Evolutionary conservation across 2,888 invertebrate genomes (phyloP), one percentile per base, ranked within the genome.

Genomic region (Gasteruption jaculator): DNA sequence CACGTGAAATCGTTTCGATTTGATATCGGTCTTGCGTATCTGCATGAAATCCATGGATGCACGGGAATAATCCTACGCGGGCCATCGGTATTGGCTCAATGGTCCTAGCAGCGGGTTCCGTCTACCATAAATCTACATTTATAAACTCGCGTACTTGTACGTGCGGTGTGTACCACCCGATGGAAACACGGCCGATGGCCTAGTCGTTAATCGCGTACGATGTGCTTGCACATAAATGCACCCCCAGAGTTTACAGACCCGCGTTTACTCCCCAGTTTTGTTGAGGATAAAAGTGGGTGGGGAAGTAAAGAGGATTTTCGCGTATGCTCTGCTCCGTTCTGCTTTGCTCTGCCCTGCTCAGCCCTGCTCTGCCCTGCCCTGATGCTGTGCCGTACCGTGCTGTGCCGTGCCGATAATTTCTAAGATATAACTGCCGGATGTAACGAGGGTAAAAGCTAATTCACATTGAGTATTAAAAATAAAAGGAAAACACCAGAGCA

Each of bases 91-190:
- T 45, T 33, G 48, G 48, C 35, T 45, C 34, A 41, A 29, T 44
- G 41, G 41, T 45, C 45, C 31, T n/a, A 27, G 21, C 20, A 34
- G 38, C 30, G 18, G n/a, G 19, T 30, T 30, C 24, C 31, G 25
- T 45, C 41, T 19, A 33, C 33, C 41, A 41, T 45, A 45, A 42
- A 45, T 45, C 45, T 34, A 31, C 38, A 45, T 42, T 45, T 45
- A 35, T 44, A 39, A 43, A 39, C 38, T 34, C 29, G 33, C n/a
- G 29, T 18, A 18, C 31, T 29, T 30, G 31, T 21, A 27, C 29
- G 19, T 10, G 14, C 3, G 29, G 38, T 30, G 21, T 8, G 25
- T 22, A 20, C n/a, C 11, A 16, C 16, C 12, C 22, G 21, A 30
- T 10, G 27, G 16, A 26, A 24, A 29, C 26, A 27, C 30, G 22